phyloP scores from a whole-genome alignment of 2,888 invertebrate genomes.

The Uloborus plumipes region DNA sequence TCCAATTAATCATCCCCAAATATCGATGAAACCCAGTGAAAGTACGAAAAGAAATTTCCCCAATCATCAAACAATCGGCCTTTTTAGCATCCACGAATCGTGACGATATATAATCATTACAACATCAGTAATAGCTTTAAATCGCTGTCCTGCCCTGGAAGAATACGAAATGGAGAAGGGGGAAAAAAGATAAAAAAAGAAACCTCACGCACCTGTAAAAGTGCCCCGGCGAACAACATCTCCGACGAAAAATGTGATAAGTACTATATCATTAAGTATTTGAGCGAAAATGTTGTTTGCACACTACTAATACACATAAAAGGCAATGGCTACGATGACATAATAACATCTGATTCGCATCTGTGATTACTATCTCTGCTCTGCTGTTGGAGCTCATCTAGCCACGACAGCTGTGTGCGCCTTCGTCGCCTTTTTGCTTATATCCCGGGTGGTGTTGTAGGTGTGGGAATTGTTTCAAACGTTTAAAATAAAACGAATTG shows the following conservation, averaged over 20 bases:
- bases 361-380: slow-evolving; percentile 31
- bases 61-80: no score
- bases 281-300: slow-evolving; percentile 56
- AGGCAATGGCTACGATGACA: slow-evolving; percentile 38
- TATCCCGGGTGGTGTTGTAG: no score
- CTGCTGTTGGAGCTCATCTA: not conserved
- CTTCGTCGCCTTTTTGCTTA: no score
- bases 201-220: slow-evolving; percentile 40
- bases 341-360: slow-evolving; percentile 49
- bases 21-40: no score
- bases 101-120: slow-evolving; percentile 52
- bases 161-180: not conserved
- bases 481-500: no score
- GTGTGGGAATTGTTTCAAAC: no score
- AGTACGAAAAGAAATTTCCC: no score
- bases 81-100: slow-evolving; percentile 2
- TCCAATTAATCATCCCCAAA: no score
- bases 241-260: slow-evolving; percentile 50
- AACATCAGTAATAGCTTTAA: slow-evolving; percentile 56
- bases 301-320: slow-evolving; percentile 12
- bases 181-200: not conserved
- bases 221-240: slow-evolving; percentile 9
- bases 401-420: no score
- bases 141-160: slow-evolving; percentile 18
- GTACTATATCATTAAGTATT: slow-evolving; percentile 60